Conservation (phyloP, 1,140 invertebrate genomes). For the Ostrea denselamellosa region DNA sequence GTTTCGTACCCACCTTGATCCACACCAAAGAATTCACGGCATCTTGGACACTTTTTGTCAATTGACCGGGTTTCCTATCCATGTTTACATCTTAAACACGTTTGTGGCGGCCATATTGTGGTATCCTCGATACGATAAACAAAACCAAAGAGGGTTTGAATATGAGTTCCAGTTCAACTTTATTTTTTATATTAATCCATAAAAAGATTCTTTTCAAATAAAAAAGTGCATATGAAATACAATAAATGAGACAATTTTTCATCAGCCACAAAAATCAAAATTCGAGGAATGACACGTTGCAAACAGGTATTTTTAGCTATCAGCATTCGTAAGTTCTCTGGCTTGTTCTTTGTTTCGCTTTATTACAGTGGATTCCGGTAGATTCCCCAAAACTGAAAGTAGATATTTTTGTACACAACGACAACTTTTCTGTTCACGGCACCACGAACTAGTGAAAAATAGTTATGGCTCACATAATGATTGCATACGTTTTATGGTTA, state of each 20-base stretch:
- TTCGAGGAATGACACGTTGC: background rate
- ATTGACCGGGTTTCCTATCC: conserved; percentile 71
- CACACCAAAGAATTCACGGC: conserved; percentile 67
- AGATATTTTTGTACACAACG: background rate
- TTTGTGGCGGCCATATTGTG: conserved; percentile 38
- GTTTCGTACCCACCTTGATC: conserved; percentile 63
- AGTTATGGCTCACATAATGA: conserved; percentile 81
- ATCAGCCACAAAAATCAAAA: no score
- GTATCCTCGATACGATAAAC: conserved; percentile 50
- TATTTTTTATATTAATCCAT: background rate
- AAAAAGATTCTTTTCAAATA: background rate
- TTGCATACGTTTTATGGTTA: conserved; percentile 91
- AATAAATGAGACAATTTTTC: no score
- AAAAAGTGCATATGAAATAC: background rate
- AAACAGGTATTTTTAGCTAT: conserved; percentile 2
- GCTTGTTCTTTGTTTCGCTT: background rate
- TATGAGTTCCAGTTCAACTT: background rate
- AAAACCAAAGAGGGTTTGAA: background rate
- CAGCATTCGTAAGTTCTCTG: background rate
- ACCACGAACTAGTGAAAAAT: background rate
- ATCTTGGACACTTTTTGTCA: conserved; percentile 69
- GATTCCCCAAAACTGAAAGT: background rate
- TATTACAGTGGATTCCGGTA: background rate
- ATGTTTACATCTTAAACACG: conserved; percentile 56
- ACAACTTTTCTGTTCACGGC: background rate